These are phyloP conservation scores for Alviniconcha strummeri DNA, from an alignment of 2,888 invertebrate genomes.

Conservation along the genomic window DNA sequence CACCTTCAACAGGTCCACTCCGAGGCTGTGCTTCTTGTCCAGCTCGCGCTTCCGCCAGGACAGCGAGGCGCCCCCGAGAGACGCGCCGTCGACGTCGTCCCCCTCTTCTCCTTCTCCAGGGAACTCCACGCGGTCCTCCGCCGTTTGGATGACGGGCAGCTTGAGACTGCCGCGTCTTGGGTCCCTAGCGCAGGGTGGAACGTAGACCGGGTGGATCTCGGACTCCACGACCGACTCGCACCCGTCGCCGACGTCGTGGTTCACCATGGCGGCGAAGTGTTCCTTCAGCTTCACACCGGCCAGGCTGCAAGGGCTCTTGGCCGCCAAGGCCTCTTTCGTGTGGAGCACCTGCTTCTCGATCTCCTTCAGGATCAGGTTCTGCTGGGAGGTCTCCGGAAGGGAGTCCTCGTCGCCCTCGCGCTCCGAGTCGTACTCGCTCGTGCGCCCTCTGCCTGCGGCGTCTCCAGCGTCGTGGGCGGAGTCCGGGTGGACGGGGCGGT, in stretches of 20 bases:
- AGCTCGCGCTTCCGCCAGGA: background rate
- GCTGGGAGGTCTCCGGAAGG: constrained; percentile 19
- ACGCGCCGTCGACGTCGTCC: too few species aligned
- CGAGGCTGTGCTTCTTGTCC: background rate
- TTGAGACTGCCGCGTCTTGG: background rate
- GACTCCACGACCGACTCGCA: constrained; percentile 20
- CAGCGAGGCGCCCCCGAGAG: background rate
- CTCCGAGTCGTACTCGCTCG: constrained; percentile 26
- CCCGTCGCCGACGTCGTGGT: background rate
- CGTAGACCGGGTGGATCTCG: constrained; percentile 18
- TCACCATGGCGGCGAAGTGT: background rate
- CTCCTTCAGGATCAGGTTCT: constrained; percentile 18
- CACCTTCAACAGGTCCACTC: background rate
- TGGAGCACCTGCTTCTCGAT: constrained; percentile 20
- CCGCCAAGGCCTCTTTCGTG: background rate
- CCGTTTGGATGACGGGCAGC: background rate
- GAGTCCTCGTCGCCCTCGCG: background rate
- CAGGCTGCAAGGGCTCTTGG: background rate
- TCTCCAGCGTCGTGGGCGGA: background rate
- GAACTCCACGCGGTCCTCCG: too few species aligned
- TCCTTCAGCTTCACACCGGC: background rate
- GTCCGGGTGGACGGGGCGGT: background rate
- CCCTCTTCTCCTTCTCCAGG: too few species aligned
- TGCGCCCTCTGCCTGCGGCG: constrained; percentile 8
- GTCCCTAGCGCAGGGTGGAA: constrained; percentile 13